Base-by-base conservation (phyloP, 2,113 vertebrate genomes). In the Microtus oregoni region DNA sequence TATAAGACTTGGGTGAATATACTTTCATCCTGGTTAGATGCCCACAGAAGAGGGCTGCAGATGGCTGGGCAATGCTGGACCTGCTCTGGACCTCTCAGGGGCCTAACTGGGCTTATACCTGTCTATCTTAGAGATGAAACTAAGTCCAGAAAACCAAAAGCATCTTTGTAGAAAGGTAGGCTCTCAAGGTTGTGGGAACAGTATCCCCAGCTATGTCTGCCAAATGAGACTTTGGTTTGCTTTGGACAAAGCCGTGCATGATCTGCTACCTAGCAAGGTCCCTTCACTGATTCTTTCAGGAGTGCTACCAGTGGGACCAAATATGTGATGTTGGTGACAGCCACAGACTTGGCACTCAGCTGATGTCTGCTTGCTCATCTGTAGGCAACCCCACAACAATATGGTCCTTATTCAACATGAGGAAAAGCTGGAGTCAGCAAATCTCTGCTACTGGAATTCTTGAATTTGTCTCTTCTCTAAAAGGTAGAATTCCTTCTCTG, bases 151-250 rank as follows among this genome's bases (percentile, higher is more conserved):
- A 52, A 26, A 32, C 35, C 22, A 63, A 41, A 83, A 63, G 83
- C 89, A 97, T 89, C 83, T 70, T 81, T 90, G 92, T 86, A 97
- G 68, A 83, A 95, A 63, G 79, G 94, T 96, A 97, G 95, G 86
- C 89, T 95, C 93, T 94, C 89, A 90, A 63, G 52, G 91, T 61
- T 55, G n/a, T 22, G 67, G 88, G 30, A 94, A 61, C 70, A 96
- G 81, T 2, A 4, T 13, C 24, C 10, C 47, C 95, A 96, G 81
- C 47, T 96, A 90, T 89, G 76, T 93, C 86, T 22, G 0, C 61
- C 55, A 79, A 58, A 58, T 0, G 2, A 61, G 75, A 88, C 91
- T 98, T 96, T 92, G 70, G 86, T 92, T 17, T 87, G 30, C 78
- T 41, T 76, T 50, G 68, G 75, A 93, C 19, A 32, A 94, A 35